Base-by-base conservation (phyloP, 1,140 invertebrate species). In the Cataglyphis hispanica region DNA sequence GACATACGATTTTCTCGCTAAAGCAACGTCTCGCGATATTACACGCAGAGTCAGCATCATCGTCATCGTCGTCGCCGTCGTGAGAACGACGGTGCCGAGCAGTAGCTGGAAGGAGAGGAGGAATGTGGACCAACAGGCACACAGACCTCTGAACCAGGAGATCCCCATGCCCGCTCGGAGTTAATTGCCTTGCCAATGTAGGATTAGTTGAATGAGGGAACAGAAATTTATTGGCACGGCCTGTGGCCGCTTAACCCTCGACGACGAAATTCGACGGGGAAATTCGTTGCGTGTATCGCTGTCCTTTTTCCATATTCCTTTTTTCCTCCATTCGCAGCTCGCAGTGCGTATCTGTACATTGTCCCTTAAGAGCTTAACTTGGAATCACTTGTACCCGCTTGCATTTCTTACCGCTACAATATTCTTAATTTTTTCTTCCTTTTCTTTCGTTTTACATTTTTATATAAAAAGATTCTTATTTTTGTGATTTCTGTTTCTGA, bases 101-200 rank as follows among this genome's bases (percentile, higher is more conserved):
- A 27, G 3, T 50, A 19, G 46, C 13, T 50, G n/a, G 27, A 78
- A 46, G 81, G 84, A 43, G 70, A 72, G 22, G 16, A 78, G 40
- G 72, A 50, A 74, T 74, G 66, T 31, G 19, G 58, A 61, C 50
- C 63, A 58, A 66, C 69, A 72, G 61, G 58, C 78, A 86, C 78
- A 86, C 78, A 86, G 70, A 87, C 77, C 86, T 86, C 72, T 80
- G 89, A 91, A 88, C 85, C 72, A 53, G 25, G 27, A 74, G 74
- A 85, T 88, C 81, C 75, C 83, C 85, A 88, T 91, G 84, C 89
- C 83, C 86, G 84, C 87, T 86, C 84, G 40, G 70, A 92, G 89
- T 93, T 93, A 92, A 93, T 93, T 93, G 88, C 87, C 90, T 92
- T 87, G 90, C 91, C 89, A 92, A 92, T 92, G 91, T 90, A 86